Percentiles rank a stretch among this genome's conserved stretches.
Conservation (phyloP, 2,888 invertebrate genomes). For the Andrena praecox region DNA sequence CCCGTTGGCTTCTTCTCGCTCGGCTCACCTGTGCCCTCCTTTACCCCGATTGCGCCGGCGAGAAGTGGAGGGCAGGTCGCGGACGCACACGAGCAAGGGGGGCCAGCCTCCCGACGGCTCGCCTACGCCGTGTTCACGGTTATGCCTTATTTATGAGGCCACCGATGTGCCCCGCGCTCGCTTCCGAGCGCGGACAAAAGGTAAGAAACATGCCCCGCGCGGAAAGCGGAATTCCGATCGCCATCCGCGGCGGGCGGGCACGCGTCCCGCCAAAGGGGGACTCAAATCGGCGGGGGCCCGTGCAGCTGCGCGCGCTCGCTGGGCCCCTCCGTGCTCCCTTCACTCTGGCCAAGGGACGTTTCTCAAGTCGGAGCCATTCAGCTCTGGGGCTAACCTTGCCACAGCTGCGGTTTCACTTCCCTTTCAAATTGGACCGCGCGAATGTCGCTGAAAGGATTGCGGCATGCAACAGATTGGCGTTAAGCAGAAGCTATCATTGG, state of each 20-base stretch:
- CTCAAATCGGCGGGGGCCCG: conserved; percentile 10
- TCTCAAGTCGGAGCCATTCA: neutral
- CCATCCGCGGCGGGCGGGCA: conserved; percentile 23
- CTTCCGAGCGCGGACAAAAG: conserved; percentile 55
- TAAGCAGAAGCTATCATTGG: no score
- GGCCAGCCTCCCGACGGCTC: conserved; percentile 15
- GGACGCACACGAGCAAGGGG: conserved; percentile 21
- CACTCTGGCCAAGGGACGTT: conserved; percentile 6
- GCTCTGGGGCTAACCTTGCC: neutral
- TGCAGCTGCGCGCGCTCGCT: conserved; percentile 10
- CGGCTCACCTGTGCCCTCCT: conserved; percentile 4
- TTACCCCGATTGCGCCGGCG: conserved; percentile 24
- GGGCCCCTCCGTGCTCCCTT: neutral
- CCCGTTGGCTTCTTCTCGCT: conserved; percentile 6
- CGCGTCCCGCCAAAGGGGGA: conserved; percentile 28
- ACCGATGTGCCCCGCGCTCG: conserved; percentile 39
- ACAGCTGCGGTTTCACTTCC: neutral
- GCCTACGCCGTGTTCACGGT: conserved; percentile 56
- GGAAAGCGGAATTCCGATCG: conserved; percentile 51
- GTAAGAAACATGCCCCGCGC: conserved; percentile 40
- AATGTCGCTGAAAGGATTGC: no score
- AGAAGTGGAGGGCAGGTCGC: conserved; percentile 24
- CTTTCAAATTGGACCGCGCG: no score
- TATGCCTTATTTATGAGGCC: conserved; percentile 67
- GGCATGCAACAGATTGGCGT: no score